Conservation (phyloP, 2,113 vertebrate genomes). For the rabbit (Oryctolagus cuniculus) region DNA sequence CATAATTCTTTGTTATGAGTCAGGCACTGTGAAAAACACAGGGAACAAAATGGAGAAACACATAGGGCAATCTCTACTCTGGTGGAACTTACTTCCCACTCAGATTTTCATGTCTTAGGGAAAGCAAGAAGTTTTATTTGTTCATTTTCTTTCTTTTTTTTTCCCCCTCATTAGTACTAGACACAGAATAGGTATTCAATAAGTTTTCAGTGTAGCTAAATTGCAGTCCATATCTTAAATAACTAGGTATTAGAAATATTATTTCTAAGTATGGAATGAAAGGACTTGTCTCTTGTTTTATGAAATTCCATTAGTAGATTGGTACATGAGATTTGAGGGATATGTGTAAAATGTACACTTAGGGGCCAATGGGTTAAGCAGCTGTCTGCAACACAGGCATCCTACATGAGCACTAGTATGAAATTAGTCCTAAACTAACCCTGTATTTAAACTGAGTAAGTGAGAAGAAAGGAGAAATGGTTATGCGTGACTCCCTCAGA, state of each 20-base stretch:
- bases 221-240: background rate
- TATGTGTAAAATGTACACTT: slow-evolving; percentile 21
- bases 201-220: slow-evolving; percentile 10
- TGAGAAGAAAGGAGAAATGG: background rate
- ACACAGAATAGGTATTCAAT: background rate
- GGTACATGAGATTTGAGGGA: slow-evolving; percentile 25
- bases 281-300: background rate
- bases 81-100: background rate
- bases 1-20: background rate
- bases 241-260: background rate
- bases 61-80: background rate
- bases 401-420: background rate
- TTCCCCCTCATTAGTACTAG: background rate
- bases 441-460: background rate
- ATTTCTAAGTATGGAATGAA: background rate
- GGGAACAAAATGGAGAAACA: background rate
- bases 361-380: too few species aligned
- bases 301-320: background rate
- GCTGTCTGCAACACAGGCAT: too few species aligned
- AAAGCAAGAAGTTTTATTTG: background rate
- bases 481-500: background rate
- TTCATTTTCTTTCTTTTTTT: background rate
- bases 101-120: too few species aligned
- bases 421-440: background rate
- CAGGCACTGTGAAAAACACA: background rate